Base-by-base conservation (phyloP, 2,888 invertebrate species). In the Ommatoiulus sabulosus region DNA sequence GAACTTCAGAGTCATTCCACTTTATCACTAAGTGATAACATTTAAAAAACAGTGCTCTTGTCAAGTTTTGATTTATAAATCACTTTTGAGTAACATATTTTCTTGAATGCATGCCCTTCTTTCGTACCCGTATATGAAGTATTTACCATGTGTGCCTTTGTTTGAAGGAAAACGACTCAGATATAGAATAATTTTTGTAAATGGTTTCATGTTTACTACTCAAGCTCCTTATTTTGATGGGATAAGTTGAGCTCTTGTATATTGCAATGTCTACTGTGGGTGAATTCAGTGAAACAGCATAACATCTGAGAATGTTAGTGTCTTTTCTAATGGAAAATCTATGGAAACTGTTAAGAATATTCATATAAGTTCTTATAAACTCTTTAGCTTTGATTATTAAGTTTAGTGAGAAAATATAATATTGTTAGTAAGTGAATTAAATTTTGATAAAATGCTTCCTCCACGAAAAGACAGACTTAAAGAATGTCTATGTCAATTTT, bases 1-100 rank as follows among this genome's bases (percentile, higher is more conserved):
- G 72, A 48, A 48, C 72, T 72, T 72, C 72, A 24, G 24, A 72
- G 24, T 72, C 72, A 72, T 72, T 72, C 72, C 72, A 72, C 72
- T 72, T 35, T 72, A 24, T 24, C 72, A 72, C 10, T 0, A 8
- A 72, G 24, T 72, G 24, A 72, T 72, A 72, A 8, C 2, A 5
- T 63, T 72, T 6, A 72, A 72, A 24, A 24, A 24, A 20, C 15
- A 57, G 8, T 72, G 72, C 10, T 72, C 35, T 24, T 24, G 20
- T 24, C 24, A 24, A 4, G 35, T 35, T 35, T 35, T 35, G 35
- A 72, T n/a, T 24, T 24, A 0, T 7, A 24, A n/a, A 72, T 72
- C 20, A 72, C 6, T 20, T 20, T 24, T 63, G 63, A 24, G 72
- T n/a, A 6, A n/a, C 17, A 57, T 35, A 3, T 57, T 57, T 17